Evolutionary conservation across 2,888 invertebrate genomes (phyloP), one percentile per base, ranked within the genome.

Genomic region (Teleiodes luculella): DNA sequence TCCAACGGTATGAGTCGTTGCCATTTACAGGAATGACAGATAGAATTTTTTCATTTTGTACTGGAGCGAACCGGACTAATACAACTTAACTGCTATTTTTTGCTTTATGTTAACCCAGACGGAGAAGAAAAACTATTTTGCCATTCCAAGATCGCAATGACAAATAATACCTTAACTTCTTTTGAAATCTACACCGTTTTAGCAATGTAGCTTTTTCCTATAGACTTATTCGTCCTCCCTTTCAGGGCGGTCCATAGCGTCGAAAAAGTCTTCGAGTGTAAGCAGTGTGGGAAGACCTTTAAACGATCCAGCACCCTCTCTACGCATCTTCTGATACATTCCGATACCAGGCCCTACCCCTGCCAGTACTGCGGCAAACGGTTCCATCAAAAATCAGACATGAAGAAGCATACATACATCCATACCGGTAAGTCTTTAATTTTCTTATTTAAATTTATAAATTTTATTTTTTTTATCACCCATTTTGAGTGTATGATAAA

Each of bases 321-420:
- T 60, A 99, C 99, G 8, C 99, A 99, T 85, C 93, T 98, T 65
- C 93, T 99, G 65, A 99, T 99, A 70, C 99, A 99, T 90, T 97
- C 97, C 60, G 98, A 98, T 86, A 98, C 98, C 56, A 91, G 98
- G 76, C 98, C 98, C 24, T 99, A 98, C 83, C 98, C 98, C 5
- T 99, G 98, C 86, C 97, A 97, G 82, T 99, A 97, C 88, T 99
- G 98, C 85, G 98, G 98, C 56, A 99, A 99, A 86, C 91, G 99
- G 68, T 99, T 99, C 89, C 99, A 99, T 80, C 99, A 99, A 89
- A 99, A 99, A 82, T 98, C 97, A 52, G 99, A 99, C 85, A 99
- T 99, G 99, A 99, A 99, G 91, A 99, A 99, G 76, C 99, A 99
- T 89, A 99, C 98, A 24, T 99, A 98, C 80, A 98, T 96, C 61